Evolutionary conservation across 1,140 invertebrate species (phyloP).

Genomic region (Drosophila pandora): DNA sequence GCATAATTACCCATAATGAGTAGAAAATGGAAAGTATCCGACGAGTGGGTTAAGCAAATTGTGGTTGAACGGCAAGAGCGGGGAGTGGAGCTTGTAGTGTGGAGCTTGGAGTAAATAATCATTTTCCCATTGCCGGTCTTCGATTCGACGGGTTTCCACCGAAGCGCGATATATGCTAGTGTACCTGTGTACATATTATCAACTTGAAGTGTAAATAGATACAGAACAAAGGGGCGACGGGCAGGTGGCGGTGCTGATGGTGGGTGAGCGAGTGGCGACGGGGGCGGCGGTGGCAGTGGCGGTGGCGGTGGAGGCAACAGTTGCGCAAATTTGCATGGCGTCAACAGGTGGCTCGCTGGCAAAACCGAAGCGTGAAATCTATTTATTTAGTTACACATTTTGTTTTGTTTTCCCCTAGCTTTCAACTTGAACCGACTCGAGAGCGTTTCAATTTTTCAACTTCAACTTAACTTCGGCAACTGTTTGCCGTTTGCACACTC

Average conservation of each 20-base stretch:
- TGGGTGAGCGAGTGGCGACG: background rate
- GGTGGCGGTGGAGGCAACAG: conserved; percentile 41
- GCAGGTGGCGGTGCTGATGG: conserved; percentile 2
- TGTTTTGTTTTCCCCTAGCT: conserved; percentile 35
- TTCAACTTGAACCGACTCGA: conserved; percentile 54
- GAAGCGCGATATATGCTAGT: conserved; percentile 8
- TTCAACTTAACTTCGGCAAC: conserved; percentile 53
- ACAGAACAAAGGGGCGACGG: conserved; percentile 28
- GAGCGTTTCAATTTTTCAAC: conserved; percentile 57
- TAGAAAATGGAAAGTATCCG: conserved; percentile 47
- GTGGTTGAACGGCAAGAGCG: conserved; percentile 31
- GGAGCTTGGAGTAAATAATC: conserved; percentile 24
- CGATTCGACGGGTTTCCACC: conserved; percentile 33
- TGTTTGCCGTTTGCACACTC: conserved; percentile 46
- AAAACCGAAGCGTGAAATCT: conserved; percentile 58
- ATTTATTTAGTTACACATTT: conserved; percentile 74
- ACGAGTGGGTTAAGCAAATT: conserved; percentile 43
- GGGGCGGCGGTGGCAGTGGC: too few species aligned
- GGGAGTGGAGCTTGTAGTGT: background rate
- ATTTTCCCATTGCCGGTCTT: conserved; percentile 37
- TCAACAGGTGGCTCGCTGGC: conserved; percentile 69
- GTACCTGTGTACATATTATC: conserved; percentile 9
- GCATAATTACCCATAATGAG: conserved; percentile 51
- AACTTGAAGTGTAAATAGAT: conserved; percentile 47
- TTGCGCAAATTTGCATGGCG: conserved; percentile 76